Conservation (phyloP, 2,888 invertebrate genomes). For the Pyralis farinalis region DNA sequence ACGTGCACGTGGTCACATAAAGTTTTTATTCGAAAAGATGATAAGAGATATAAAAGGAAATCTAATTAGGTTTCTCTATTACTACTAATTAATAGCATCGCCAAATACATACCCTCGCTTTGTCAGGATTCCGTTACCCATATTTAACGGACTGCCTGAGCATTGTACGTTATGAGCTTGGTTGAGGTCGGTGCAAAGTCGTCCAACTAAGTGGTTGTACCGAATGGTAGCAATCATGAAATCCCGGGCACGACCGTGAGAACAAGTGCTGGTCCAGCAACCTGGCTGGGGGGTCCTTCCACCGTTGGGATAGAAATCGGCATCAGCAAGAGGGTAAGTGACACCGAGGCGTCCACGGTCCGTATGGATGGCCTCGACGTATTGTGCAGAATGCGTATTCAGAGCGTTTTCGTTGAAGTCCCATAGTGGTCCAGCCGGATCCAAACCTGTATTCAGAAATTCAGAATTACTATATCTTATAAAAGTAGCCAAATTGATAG, state of each 20-base stretch:
- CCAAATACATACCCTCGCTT: constrained; percentile 26
- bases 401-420: constrained; percentile 28
- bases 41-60: no score
- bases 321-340: constrained; percentile 30
- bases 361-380: constrained; percentile 45
- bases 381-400: constrained; percentile 25
- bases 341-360: constrained; percentile 39
- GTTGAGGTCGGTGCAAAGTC: no score
- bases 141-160: constrained; percentile 22
- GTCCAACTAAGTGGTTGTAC: no score
- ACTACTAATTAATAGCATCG: no score
- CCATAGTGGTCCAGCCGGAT: no score
- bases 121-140: constrained; percentile 31
- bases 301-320: constrained; percentile 37
- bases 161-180: constrained; percentile 14
- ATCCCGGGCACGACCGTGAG: constrained; percentile 12
- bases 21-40: no score
- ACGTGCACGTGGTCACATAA: no score
- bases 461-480: no score
- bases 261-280: constrained; percentile 18
- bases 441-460: no score
- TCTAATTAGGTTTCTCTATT: no score
- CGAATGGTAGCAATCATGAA: neutral
- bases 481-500: no score
- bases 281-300: constrained; percentile 29